Percentiles rank a stretch among this genome's conserved stretches.
Conservation (phyloP, 2,888 invertebrate species). For the Hemistola chrysoprasaria region DNA sequence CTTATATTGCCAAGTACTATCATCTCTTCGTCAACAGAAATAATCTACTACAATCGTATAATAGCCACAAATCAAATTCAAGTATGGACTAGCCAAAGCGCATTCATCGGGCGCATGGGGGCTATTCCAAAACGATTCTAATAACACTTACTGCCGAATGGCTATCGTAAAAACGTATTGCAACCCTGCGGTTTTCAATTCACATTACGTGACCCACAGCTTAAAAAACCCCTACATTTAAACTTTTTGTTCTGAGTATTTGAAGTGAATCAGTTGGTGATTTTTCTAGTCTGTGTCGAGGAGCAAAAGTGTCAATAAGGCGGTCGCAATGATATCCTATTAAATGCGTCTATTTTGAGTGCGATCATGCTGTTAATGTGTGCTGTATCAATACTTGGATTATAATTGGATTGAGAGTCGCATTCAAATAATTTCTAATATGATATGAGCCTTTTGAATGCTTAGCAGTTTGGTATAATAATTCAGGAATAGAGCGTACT, state of each 20-base stretch:
- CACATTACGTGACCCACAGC: slow-evolving; percentile 22
- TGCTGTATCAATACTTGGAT: slow-evolving; percentile 17
- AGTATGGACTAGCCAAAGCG: slow-evolving; percentile 40
- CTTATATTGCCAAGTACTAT: too few species aligned
- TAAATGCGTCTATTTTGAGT: slow-evolving; percentile 53
- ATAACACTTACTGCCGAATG: slow-evolving; percentile 59
- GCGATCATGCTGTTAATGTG: slow-evolving; percentile 52
- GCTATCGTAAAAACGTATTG: slow-evolving; percentile 68
- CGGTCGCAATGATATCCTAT: slow-evolving; percentile 59
- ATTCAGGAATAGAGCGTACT: too few species aligned
- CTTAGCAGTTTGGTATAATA: slow-evolving; percentile 10
- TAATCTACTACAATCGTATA: too few species aligned
- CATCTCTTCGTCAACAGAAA: too few species aligned
- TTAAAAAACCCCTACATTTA: not conserved
- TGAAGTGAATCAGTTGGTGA: not conserved
- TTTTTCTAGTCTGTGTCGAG: slow-evolving; percentile 14
- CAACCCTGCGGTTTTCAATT: slow-evolving; percentile 51
- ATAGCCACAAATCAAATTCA: slow-evolving; percentile 6
- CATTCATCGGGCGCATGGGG: slow-evolving; percentile 41
- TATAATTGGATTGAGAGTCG: slow-evolving; percentile 2
- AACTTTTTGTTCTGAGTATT: not conserved
- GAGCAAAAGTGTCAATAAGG: slow-evolving; percentile 41
- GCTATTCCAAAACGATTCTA: slow-evolving; percentile 54
- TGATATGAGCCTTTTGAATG: slow-evolving; percentile 3
- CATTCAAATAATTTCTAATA: not conserved